phyloP scores from a whole-genome alignment of 2,113 vertebrate genomes.

The Nematolebias whitei region DNA sequence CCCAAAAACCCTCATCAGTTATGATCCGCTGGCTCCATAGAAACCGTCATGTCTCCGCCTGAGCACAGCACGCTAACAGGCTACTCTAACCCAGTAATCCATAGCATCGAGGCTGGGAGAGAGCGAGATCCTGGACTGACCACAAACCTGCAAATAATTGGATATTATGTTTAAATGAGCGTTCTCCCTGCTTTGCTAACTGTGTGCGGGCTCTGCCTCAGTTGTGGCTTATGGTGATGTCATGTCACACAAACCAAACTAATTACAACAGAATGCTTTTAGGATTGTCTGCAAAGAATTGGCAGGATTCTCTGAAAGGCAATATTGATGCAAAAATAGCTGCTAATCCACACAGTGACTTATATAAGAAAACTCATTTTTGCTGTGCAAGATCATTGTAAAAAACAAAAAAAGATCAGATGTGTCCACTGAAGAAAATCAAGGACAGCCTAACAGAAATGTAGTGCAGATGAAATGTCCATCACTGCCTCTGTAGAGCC shows the following conservation, averaged over 20 bases:
- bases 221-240: slow-evolving; percentile 44
- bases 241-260: slow-evolving; percentile 50
- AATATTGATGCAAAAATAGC: slow-evolving; percentile 26
- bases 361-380: neutral
- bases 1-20: slow-evolving; percentile 41
- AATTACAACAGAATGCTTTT: slow-evolving; percentile 22
- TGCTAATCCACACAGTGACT: slow-evolving; percentile 11
- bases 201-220: slow-evolving; percentile 42
- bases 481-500: slow-evolving; percentile 22
- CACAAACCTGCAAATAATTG: slow-evolving; percentile 63
- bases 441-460: neutral
- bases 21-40: slow-evolving; percentile 49
- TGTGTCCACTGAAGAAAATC: neutral
- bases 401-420: neutral
- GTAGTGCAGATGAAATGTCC: slow-evolving; percentile 37
- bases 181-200: slow-evolving; percentile 44
- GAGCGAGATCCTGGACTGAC: slow-evolving; percentile 52
- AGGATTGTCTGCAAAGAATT: slow-evolving; percentile 16
- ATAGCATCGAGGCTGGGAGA: slow-evolving; percentile 45
- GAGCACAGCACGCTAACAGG: slow-evolving; percentile 31
- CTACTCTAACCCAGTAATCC: slow-evolving; percentile 56
- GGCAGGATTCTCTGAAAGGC: slow-evolving; percentile 26
- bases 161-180: slow-evolving; percentile 57
- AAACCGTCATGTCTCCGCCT: slow-evolving; percentile 38
- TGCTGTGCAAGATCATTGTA: neutral